Evolutionary conservation across 23 tunicate species (phyloP).

Genomic region (Phallusia fumigata): DNA sequence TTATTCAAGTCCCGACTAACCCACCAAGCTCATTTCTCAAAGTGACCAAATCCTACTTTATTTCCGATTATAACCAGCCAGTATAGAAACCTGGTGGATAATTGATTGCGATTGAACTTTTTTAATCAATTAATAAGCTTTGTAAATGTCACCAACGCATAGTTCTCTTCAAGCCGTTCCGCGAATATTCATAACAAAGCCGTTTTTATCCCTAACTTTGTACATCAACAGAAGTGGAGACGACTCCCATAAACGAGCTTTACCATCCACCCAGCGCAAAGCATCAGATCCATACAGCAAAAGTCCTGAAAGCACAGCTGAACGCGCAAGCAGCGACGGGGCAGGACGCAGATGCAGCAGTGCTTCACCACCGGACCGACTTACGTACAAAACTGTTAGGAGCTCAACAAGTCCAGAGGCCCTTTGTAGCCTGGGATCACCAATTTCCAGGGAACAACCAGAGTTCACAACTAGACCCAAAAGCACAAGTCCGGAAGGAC

Average conservation of each 20-base stretch:
- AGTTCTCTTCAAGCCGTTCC: too few species aligned
- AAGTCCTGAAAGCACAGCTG: not conserved
- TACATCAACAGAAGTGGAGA: slow-evolving; percentile 34
- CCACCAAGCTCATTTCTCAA: too few species aligned
- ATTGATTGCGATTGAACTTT: too few species aligned
- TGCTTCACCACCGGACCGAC: slow-evolving; percentile 52
- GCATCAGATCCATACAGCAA: slow-evolving; percentile 2
- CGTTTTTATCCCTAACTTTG: too few species aligned
- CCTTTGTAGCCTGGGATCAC: not conserved
- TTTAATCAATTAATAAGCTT: too few species aligned
- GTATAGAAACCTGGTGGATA: too few species aligned
- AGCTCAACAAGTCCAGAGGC: slow-evolving; percentile 8
- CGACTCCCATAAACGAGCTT: slow-evolving; percentile 10
- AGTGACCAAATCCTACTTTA: too few species aligned
- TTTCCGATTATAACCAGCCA: too few species aligned
- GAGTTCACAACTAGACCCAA: not conserved
- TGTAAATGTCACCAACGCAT: too few species aligned
- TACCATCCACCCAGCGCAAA: slow-evolving; percentile 11
- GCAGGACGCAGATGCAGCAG: slow-evolving; percentile 44
- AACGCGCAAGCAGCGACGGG: slow-evolving; percentile 14
- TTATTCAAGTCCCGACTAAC: too few species aligned
- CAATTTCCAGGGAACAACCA: not conserved
- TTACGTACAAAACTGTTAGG: slow-evolving; percentile 23
- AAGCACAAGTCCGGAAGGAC: slow-evolving; percentile 3
- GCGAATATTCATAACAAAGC: too few species aligned